Conservation (phyloP, 2,888 invertebrate species). For the Megamerina dolium region DNA sequence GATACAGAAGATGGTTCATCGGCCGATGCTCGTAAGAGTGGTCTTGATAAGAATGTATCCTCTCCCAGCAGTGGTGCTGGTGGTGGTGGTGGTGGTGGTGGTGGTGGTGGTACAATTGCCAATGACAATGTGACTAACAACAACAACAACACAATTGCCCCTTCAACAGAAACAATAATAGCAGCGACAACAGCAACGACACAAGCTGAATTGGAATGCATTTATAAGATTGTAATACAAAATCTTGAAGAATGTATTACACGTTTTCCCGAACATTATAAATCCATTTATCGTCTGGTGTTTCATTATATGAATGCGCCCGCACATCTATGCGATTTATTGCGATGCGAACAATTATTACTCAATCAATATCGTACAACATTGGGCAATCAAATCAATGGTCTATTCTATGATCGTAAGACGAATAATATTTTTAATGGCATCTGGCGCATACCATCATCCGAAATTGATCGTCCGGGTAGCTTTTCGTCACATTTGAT, state of each 20-base stretch:
- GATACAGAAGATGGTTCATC: conserved; percentile 47
- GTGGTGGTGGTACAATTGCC: too few species aligned
- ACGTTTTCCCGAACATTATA: conserved; percentile 87
- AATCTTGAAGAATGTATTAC: conserved; percentile 80
- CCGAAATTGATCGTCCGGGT: conserved; percentile 87
- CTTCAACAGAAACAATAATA: too few species aligned
- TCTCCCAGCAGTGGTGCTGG: too few species aligned
- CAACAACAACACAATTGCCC: too few species aligned
- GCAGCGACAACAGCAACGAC: conserved; percentile 18
- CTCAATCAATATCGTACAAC: conserved; percentile 63
- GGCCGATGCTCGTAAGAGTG: conserved; percentile 24
- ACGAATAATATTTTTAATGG: conserved; percentile 85
- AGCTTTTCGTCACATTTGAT: conserved; percentile 89
- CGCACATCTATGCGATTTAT: conserved; percentile 61
- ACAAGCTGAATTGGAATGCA: conserved; percentile 44
- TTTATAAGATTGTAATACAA: conserved; percentile 64
- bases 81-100: too few species aligned
- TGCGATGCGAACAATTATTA: conserved; percentile 65
- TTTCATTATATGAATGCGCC: conserved; percentile 72
- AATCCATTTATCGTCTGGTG: conserved; percentile 82
- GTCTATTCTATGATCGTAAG: conserved; percentile 81
- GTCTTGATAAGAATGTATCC: conserved; percentile 23
- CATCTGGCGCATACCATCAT: conserved; percentile 85
- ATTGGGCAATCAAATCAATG: conserved; percentile 63
- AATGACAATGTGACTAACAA: too few species aligned